phyloP scores from a whole-genome alignment of 1,140 invertebrate species.

The Latrodectus geometricus region DNA sequence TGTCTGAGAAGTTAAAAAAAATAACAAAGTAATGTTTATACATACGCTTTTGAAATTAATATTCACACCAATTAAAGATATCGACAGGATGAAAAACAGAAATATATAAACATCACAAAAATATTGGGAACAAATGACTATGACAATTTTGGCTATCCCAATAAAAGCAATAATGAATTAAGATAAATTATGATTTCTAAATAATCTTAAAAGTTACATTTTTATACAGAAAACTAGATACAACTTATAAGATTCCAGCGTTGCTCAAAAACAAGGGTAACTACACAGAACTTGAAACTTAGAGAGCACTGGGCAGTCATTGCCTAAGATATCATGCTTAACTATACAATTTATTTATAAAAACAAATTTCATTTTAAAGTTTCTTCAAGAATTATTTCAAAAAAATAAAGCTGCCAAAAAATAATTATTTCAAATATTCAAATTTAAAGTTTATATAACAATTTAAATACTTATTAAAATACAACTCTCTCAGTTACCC shows the following conservation, averaged over 20 bases:
- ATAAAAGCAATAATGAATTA: conserved; percentile 35
- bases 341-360: conserved; percentile 24
- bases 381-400: conserved; percentile 20
- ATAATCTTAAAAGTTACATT: conserved; percentile 48
- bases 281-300: conserved; percentile 19
- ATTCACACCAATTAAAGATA: conserved; percentile 56
- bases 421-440: conserved; percentile 17
- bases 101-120: conserved; percentile 54
- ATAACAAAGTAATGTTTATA: conserved; percentile 25
- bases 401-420: conserved; percentile 53
- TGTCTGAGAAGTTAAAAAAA: conserved; percentile 41
- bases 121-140: conserved; percentile 61
- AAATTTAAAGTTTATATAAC: conserved; percentile 10
- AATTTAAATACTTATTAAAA: conserved; percentile 44
- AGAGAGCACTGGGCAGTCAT: neutral
- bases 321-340: neutral
- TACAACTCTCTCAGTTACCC: conserved; percentile 45
- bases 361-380: conserved; percentile 32
- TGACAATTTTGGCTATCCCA: conserved; percentile 61
- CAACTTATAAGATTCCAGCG: conserved; percentile 54
- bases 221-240: conserved; percentile 59
- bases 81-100: conserved; percentile 47
- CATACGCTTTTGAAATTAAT: conserved; percentile 39
- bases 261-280: conserved; percentile 60
- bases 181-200: conserved; percentile 48